Conservation (phyloP, 1,140 invertebrate species). For the Augochlora pura region DNA sequence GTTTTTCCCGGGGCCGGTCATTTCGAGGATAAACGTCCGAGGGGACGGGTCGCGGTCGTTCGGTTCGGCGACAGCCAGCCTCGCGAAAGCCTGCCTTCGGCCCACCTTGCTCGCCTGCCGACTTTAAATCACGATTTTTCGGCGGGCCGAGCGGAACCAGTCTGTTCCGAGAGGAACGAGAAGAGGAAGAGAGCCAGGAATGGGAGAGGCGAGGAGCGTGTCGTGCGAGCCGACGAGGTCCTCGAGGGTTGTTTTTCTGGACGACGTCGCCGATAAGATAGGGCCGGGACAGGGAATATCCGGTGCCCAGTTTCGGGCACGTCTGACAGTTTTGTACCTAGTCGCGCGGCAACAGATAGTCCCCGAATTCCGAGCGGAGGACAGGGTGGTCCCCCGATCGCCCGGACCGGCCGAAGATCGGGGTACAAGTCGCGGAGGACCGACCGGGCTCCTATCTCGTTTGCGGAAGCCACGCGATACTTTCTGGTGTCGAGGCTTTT, state of each 20-base stretch:
- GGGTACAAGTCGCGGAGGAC: slow-evolving; percentile 33
- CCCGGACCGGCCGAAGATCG: slow-evolving; percentile 14
- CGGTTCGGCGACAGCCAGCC: neutral
- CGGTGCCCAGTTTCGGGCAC: slow-evolving; percentile 49
- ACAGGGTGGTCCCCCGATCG: slow-evolving; percentile 51
- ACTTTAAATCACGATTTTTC: slow-evolving; percentile 65
- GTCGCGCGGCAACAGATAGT: slow-evolving; percentile 60
- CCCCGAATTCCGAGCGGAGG: slow-evolving; percentile 35
- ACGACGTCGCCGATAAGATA: slow-evolving; percentile 66
- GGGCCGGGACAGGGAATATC: slow-evolving; percentile 47
- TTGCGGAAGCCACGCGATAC: slow-evolving; percentile 58
- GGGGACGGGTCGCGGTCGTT: slow-evolving; percentile 10
- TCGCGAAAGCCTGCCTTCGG: slow-evolving; percentile 11
- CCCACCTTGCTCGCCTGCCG: slow-evolving; percentile 13
- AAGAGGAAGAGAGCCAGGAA: neutral
- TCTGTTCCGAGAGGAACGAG: neutral
- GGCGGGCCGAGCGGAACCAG: slow-evolving; percentile 7
- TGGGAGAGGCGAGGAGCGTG: slow-evolving; percentile 4
- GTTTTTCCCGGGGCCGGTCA: slow-evolving; percentile 45
- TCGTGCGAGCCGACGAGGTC: slow-evolving; percentile 26
- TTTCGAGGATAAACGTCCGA: slow-evolving; percentile 52
- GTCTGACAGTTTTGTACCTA: slow-evolving; percentile 68
- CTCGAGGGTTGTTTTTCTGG: slow-evolving; percentile 54
- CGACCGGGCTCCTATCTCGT: slow-evolving; percentile 47
- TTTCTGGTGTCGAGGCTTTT: slow-evolving; percentile 46